phyloP scores from a whole-genome alignment of 2,113 vertebrate genomes.

The Gopherus flavomarginatus region DNA sequence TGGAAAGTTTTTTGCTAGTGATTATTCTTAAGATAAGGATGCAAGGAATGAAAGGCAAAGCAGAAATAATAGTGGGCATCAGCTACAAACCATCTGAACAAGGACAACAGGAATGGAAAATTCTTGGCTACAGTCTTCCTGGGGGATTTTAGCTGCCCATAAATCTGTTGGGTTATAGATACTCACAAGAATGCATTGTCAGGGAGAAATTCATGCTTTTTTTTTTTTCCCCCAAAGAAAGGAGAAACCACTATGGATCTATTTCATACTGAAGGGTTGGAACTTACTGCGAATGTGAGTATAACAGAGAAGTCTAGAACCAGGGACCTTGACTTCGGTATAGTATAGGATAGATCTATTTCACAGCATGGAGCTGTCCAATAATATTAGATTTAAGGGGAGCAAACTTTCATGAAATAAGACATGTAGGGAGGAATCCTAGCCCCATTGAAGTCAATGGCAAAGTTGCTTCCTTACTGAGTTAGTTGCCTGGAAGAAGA shows the following conservation, averaged over 20 bases:
- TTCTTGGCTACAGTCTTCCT: conserved; percentile 62
- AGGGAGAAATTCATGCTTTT: conserved; percentile 25
- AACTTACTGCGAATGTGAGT: conserved; percentile 36
- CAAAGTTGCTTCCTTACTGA: background rate
- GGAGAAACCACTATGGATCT: conserved; percentile 39
- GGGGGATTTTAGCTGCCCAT: conserved; percentile 62
- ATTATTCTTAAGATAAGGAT: background rate
- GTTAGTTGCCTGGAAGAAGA: background rate
- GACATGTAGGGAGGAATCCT: background rate
- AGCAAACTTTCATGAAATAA: background rate
- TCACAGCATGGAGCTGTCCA: background rate
- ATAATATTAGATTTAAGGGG: background rate
- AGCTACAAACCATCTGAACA: conserved; percentile 43
- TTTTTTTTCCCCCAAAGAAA: background rate
- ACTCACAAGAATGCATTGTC: conserved; percentile 42
- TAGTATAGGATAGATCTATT: background rate
- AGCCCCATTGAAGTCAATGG: background rate
- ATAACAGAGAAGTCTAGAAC: conserved; percentile 17
- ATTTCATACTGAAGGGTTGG: conserved; percentile 4
- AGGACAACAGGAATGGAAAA: conserved; percentile 53
- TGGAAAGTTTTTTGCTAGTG: background rate
- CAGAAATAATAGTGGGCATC: conserved; percentile 39
- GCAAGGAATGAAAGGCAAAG: conserved; percentile 18
- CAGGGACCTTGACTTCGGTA: conserved; percentile 35
- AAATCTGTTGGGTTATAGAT: conserved; percentile 65